These are phyloP conservation scores for Stictocephala bisonia DNA, from an alignment of 2,888 invertebrate species.

Conservation along the genomic window DNA sequence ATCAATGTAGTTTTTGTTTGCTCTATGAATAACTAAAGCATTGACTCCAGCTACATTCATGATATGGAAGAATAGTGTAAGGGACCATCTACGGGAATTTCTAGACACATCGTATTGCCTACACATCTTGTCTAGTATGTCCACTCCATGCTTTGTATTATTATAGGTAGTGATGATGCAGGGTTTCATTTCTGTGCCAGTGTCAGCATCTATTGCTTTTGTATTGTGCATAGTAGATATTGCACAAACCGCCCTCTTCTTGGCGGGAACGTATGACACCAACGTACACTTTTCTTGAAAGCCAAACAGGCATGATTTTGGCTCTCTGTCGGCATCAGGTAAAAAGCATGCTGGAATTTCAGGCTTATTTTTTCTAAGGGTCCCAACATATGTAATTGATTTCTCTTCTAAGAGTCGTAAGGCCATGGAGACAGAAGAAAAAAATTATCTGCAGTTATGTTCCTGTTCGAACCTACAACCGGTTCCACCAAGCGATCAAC, in stretches of 20 bases:
- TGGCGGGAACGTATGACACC: conserved; percentile 27
- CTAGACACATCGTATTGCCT: conserved; percentile 9
- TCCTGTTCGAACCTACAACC: conserved; percentile 11
- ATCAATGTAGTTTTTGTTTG: no score
- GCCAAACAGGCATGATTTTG: conserved; percentile 6
- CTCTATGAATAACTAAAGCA: conserved; percentile 4
- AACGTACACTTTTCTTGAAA: conserved; percentile 27
- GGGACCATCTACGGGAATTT: conserved; percentile 19
- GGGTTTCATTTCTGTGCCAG: conserved; percentile 16
- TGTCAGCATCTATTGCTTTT: background rate
- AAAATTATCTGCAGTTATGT: conserved; percentile 37
- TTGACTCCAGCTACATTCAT: conserved; percentile 27
- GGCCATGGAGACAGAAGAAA: background rate
- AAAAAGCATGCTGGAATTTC: conserved; percentile 6
- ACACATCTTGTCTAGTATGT: conserved; percentile 39
- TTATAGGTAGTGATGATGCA: conserved; percentile 35
- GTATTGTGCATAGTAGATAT: conserved; percentile 30
- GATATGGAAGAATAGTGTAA: conserved; percentile 29
- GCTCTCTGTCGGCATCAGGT: conserved; percentile 1
- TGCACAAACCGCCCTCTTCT: conserved; percentile 12
- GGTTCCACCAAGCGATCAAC: conserved; percentile 26
- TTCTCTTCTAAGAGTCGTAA: background rate
- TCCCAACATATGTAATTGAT: conserved; percentile 7
- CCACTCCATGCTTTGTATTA: conserved; percentile 26
- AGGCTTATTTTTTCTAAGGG: background rate